Conservation (phyloP, 2,797 vertebrate genomes). For the Anableps anableps region DNA sequence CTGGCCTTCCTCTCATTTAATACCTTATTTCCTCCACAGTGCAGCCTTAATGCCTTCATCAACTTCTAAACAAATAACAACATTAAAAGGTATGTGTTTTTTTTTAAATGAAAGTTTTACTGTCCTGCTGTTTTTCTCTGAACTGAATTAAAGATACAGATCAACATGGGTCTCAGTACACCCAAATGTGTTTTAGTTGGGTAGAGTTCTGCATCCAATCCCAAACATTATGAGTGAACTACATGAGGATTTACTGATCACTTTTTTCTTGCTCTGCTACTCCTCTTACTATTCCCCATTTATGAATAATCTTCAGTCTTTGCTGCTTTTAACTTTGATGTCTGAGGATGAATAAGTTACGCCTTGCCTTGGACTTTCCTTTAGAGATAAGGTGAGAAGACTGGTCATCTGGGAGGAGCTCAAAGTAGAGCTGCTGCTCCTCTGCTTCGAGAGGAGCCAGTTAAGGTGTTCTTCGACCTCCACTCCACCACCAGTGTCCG, state of each 20-base stretch:
- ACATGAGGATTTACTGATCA: neutral
- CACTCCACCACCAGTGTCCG: no score
- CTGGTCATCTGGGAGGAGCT: no score
- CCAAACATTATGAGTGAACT: neutral
- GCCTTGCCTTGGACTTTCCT: no score
- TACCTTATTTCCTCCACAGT: conserved; percentile 36
- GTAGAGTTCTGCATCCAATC: neutral
- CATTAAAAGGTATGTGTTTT: conserved; percentile 13
- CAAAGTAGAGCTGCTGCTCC: no score
- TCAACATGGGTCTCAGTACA: neutral
- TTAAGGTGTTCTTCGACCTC: no score
- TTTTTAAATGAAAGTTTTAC: neutral
- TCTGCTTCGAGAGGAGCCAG: no score
- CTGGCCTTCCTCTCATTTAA: conserved; percentile 44
- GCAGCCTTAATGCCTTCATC: conserved; percentile 49
- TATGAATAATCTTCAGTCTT: neutral
- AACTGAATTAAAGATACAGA: neutral
- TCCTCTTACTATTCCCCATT: neutral
- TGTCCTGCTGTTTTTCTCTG: neutral
- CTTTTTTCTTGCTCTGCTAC: neutral
- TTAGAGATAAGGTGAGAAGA: no score
- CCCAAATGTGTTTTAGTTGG: neutral
- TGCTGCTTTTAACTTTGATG: neutral
- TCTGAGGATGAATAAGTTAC: neutral
- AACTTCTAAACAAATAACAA: conserved; percentile 39